phyloP scores from a whole-genome alignment of 2,113 vertebrate species.

The Sciurus niger region DNA sequence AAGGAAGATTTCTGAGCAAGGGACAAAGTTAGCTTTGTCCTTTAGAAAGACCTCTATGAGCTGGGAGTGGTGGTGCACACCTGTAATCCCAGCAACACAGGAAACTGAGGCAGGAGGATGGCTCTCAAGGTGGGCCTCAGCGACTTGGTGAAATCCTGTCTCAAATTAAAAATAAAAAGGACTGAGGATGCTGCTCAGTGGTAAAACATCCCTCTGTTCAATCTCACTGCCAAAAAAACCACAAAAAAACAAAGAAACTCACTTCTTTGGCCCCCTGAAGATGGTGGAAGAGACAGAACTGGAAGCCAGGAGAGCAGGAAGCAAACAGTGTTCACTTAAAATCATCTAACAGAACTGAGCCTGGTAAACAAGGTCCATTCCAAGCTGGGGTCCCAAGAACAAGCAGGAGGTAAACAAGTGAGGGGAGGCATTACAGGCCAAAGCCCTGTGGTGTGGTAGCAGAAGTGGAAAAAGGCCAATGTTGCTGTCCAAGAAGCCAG shows the following conservation, averaged over 20 bases:
- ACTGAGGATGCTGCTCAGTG: background rate
- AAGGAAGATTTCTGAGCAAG: background rate
- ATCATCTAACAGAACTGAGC: background rate
- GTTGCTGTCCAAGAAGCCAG: background rate
- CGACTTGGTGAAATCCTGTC: too few species aligned
- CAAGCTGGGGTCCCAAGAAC: background rate
- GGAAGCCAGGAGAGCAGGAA: background rate
- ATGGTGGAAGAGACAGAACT: background rate
- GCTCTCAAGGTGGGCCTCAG: too few species aligned
- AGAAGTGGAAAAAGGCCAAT: background rate
- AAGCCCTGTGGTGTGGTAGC: background rate
- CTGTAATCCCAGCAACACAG: too few species aligned
- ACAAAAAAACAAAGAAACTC: background rate
- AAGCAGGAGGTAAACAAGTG: background rate
- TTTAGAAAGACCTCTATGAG: constrained; percentile 8
- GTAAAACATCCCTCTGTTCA: background rate
- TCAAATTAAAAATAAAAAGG: too few species aligned
- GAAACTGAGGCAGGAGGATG: too few species aligned
- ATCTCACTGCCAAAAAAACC: background rate
- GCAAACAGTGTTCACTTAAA: rapidly evolving
- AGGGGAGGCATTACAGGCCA: background rate
- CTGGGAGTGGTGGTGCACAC: too few species aligned
- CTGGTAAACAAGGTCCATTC: background rate
- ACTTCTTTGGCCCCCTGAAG: background rate
- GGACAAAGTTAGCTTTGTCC: background rate